These are phyloP conservation scores for Menidia beryllina DNA, from an alignment of 2,113 vertebrate species.

Conservation along the genomic window DNA sequence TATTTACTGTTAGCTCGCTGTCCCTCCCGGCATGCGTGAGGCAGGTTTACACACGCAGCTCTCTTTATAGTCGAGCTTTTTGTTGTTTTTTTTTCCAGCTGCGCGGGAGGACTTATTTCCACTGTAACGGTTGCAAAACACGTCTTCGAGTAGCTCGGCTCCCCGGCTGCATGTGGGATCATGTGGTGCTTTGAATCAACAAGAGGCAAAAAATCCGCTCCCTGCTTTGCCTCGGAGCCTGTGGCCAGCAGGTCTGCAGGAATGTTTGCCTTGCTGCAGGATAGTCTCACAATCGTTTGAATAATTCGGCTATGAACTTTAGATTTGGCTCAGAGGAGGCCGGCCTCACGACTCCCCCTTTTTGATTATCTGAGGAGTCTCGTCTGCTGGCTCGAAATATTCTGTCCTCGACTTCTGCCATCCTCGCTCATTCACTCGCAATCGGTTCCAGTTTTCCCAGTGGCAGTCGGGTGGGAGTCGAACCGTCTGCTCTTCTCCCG, in stretches of 20 bases:
- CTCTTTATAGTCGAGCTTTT: conserved; percentile 5
- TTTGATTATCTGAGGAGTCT: conserved; percentile 21
- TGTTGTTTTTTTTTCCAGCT: neutral
- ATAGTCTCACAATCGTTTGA: conserved; percentile 32
- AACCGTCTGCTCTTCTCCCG: neutral
- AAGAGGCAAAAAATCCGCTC: neutral
- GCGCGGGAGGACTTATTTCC: conserved; percentile 8
- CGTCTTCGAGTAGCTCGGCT: neutral
- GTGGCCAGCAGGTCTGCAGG: conserved; percentile 36
- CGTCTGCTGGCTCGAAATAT: conserved; percentile 38
- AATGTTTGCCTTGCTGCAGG: conserved; percentile 56
- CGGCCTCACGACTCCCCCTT: conserved; percentile 22
- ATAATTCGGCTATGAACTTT: conserved; percentile 29
- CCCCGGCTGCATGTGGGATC: neutral
- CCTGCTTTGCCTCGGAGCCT: conserved; percentile 8
- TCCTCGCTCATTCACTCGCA: neutral
- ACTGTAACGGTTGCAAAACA: conserved; percentile 2
- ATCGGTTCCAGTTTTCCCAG: neutral
- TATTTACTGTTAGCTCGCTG: conserved; percentile 35
- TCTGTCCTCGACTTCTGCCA: conserved; percentile 23
- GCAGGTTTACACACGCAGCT: conserved; percentile 75
- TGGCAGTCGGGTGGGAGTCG: conserved; percentile 8
- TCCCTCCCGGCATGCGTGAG: conserved; percentile 50
- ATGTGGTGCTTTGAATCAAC: neutral
- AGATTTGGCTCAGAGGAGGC: conserved; percentile 12